Conservation (phyloP, 1,140 invertebrate genomes). For the Drosophila nasuta region DNA sequence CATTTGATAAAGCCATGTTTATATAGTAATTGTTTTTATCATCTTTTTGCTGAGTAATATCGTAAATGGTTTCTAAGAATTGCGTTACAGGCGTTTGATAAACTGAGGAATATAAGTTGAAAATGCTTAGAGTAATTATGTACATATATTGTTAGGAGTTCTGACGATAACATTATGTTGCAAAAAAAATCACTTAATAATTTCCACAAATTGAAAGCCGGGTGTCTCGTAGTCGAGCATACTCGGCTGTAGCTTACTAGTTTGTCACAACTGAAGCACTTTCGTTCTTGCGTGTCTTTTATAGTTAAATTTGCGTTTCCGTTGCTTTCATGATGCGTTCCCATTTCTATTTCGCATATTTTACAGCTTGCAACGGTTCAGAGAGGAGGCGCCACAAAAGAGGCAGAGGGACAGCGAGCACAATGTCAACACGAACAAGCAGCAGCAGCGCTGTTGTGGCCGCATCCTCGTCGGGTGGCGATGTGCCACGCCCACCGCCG, state of each 20-base stretch:
- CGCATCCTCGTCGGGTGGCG: constrained; percentile 48
- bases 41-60: too few species aligned
- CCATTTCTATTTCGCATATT: constrained; percentile 13
- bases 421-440: constrained; percentile 70
- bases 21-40: too few species aligned
- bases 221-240: too few species aligned
- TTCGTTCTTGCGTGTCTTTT: constrained; percentile 44
- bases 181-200: too few species aligned
- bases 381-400: background rate
- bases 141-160: too few species aligned
- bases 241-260: background rate
- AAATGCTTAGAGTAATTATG: too few species aligned
- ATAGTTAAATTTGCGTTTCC: constrained; percentile 71
- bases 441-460: constrained; percentile 29
- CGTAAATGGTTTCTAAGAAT: too few species aligned
- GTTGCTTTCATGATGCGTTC: constrained; percentile 41
- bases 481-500: constrained; percentile 76
- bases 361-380: constrained; percentile 3
- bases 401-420: constrained; percentile 4
- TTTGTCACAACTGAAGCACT: constrained; percentile 22
- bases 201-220: too few species aligned
- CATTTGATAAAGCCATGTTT: too few species aligned
- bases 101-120: too few species aligned
- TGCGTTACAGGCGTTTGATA: too few species aligned
- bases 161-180: too few species aligned